Conservation (phyloP, 2,888 invertebrate species). For the Trachelus troglodyta region DNA sequence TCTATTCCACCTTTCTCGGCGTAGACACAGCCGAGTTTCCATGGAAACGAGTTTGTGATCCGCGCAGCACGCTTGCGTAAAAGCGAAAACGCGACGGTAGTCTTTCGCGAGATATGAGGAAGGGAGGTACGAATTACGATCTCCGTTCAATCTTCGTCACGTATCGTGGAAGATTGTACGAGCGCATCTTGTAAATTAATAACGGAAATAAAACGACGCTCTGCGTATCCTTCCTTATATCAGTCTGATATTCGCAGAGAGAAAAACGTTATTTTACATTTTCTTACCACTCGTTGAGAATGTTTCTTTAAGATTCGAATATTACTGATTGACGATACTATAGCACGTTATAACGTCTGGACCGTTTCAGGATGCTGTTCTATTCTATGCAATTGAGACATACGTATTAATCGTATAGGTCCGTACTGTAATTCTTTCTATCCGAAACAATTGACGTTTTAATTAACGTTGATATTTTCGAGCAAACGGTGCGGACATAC, state of each 20-base stretch:
- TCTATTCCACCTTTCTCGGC: conserved; percentile 41
- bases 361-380: too few species aligned
- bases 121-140: background rate
- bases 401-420: too few species aligned
- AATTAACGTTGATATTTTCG: too few species aligned
- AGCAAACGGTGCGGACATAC: too few species aligned
- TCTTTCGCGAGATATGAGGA: background rate
- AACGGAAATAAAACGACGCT: background rate
- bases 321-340: too few species aligned
- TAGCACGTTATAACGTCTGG: too few species aligned
- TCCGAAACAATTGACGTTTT: too few species aligned
- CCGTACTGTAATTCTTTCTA: too few species aligned
- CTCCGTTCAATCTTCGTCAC: background rate
- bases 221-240: background rate
- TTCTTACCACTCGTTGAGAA: too few species aligned
- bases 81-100: background rate
- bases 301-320: too few species aligned
- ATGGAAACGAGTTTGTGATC: background rate
- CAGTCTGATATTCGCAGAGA: background rate
- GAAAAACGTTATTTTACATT: background rate
- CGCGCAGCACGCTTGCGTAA: background rate
- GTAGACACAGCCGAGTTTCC: background rate
- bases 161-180: background rate
- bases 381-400: too few species aligned
- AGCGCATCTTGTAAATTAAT: background rate